Percentiles rank a stretch among this genome's conserved stretches.
Evolutionary conservation across 2,888 invertebrate genomes (phyloP).

Genomic region (Amblyjoppa fuscipennis): DNA sequence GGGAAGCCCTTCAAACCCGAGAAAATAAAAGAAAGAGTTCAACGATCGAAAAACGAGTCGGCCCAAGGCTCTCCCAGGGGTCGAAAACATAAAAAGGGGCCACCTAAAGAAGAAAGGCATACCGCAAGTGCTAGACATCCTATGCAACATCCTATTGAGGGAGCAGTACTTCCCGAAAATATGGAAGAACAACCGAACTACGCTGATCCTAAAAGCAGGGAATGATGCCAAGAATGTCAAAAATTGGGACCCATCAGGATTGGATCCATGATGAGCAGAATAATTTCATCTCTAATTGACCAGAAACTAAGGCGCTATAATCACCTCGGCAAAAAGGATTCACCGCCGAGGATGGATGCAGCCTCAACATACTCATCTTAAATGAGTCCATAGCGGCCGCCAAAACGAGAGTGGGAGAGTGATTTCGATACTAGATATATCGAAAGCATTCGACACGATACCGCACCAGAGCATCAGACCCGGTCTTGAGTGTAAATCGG

Average conservation of each 20-base stretch:
- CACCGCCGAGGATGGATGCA: slow-evolving; percentile 73
- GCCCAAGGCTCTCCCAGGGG: slow-evolving; percentile 67
- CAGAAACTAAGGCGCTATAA: too few species aligned
- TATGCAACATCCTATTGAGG: slow-evolving; percentile 48
- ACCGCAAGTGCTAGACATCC: background rate
- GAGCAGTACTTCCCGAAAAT: too few species aligned
- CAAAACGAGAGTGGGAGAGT: slow-evolving; percentile 32
- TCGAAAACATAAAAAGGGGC: slow-evolving; percentile 69
- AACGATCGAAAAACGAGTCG: slow-evolving; percentile 44
- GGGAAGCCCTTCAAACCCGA: slow-evolving; percentile 20
- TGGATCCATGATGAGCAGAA: too few species aligned
- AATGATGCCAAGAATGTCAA: too few species aligned
- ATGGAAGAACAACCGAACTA: too few species aligned
- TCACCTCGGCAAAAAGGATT: too few species aligned
- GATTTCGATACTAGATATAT: background rate
- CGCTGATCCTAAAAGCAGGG: too few species aligned
- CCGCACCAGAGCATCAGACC: slow-evolving; percentile 60
- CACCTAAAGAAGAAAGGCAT: slow-evolving; percentile 59
- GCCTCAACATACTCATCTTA: slow-evolving; percentile 59
- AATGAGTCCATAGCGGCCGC: slow-evolving; percentile 1
- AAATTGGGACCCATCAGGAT: too few species aligned
- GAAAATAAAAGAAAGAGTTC: slow-evolving; percentile 63
- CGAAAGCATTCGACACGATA: slow-evolving; percentile 31
- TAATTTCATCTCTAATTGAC: too few species aligned
- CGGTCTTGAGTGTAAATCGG: slow-evolving; percentile 31